A percentile compares a stretch with the other conserved stretches of the same genome.
phyloP scores from a whole-genome alignment of 1,140 invertebrate species.

The Drosophila mayri region DNA sequence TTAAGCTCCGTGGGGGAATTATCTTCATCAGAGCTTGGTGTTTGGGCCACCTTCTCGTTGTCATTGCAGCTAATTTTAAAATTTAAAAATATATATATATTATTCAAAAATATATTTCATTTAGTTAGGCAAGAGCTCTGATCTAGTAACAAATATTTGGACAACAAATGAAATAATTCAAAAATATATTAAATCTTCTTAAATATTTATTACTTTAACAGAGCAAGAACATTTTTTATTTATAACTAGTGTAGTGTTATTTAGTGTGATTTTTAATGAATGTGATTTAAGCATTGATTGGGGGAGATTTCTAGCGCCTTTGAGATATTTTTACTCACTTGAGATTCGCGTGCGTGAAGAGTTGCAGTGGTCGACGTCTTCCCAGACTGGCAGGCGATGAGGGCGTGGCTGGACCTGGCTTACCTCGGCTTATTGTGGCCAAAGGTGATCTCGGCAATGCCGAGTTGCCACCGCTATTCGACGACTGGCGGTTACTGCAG shows the following conservation, averaged over 20 bases:
- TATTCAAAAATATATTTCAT: not conserved
- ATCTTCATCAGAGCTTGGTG: slow-evolving; percentile 93
- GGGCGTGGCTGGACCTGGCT: slow-evolving; percentile 49
- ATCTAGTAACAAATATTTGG: not conserved
- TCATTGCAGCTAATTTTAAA: slow-evolving; percentile 70
- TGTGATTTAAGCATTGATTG: slow-evolving; percentile 56
- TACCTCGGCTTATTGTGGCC: slow-evolving; percentile 31
- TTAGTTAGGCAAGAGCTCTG: not conserved
- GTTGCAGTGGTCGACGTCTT: slow-evolving; percentile 70
- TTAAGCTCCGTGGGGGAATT: slow-evolving; percentile 95
- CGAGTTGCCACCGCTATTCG: slow-evolving; percentile 3
- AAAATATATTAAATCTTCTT: not conserved
- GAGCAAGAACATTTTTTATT: not conserved
- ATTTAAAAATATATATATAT: not conserved
- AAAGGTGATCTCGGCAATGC: slow-evolving; percentile 23
- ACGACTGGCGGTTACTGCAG: slow-evolving; percentile 56
- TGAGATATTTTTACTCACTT: slow-evolving; percentile 63
- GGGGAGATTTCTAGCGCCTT: slow-evolving; percentile 1
- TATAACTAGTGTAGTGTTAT: slow-evolving; percentile 2
- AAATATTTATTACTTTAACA: not conserved
- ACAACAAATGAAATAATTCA: not conserved
- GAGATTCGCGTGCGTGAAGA: slow-evolving; percentile 76
- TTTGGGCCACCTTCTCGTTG: slow-evolving; percentile 78
- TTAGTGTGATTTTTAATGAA: slow-evolving; percentile 45
- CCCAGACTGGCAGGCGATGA: slow-evolving; percentile 61